Evolutionary conservation across 2,113 vertebrate species (phyloP).

Genomic region (Bos indicus): DNA sequence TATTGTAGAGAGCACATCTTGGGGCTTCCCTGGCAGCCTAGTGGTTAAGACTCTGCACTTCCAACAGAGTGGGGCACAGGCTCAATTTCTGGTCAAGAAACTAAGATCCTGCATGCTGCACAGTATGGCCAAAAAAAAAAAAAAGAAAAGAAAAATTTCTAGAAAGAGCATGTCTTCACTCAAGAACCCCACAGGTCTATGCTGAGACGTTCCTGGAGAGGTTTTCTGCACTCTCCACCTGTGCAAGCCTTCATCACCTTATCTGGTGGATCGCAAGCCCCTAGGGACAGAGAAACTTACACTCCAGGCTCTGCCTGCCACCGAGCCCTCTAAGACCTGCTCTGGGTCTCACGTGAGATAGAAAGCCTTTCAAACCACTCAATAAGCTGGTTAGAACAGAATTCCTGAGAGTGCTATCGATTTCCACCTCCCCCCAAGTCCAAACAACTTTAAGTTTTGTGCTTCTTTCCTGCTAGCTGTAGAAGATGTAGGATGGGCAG

Average conservation of each 20-base stretch:
- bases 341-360: not conserved
- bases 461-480: not conserved
- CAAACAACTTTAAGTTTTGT: not conserved
- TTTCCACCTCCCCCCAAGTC: not conserved
- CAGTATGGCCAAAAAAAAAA: not conserved
- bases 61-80: not conserved
- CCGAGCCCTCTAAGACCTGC: not conserved
- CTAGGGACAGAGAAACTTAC: not conserved
- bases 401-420: too few species aligned
- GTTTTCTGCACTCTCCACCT: not conserved
- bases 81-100: not conserved
- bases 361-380: not conserved
- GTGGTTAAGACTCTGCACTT: not conserved
- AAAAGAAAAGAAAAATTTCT: not conserved
- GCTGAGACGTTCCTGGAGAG: not conserved
- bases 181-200: not conserved
- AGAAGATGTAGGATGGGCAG: not conserved
- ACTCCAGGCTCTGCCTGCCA: too few species aligned
- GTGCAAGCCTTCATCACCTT: accelerated
- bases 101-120: not conserved
- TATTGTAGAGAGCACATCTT: not conserved
- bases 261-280: accelerated
- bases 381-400: not conserved
- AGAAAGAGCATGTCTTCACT: not conserved
- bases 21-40: not conserved